Conservation (phyloP, 2,113 vertebrate genomes). For the Clarias magur region DNA sequence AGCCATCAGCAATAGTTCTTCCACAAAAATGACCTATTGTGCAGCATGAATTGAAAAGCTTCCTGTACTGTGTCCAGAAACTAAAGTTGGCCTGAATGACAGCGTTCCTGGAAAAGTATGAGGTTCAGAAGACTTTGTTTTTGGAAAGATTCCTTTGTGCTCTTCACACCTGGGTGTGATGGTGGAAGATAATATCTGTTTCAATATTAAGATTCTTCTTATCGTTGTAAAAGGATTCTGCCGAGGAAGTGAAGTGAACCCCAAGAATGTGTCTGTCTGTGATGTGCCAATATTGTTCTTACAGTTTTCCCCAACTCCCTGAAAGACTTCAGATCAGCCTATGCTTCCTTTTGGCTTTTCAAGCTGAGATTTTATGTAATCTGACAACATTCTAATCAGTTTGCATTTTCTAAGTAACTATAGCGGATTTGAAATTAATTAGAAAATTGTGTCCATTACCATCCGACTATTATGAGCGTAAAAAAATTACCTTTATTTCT, state of each 20-base stretch:
- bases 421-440: neutral
- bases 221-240: neutral
- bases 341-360: conserved; percentile 1
- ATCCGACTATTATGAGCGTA: too few species aligned
- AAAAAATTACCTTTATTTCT: too few species aligned
- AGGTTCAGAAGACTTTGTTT: neutral
- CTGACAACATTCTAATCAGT: neutral
- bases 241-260: neutral
- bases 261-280: neutral
- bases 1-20: neutral
- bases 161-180: neutral
- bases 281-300: neutral
- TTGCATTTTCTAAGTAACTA: neutral
- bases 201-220: neutral
- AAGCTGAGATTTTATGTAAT: neutral
- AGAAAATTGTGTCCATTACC: too few species aligned
- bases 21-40: neutral
- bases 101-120: conserved; percentile 11
- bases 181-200: neutral
- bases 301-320: neutral
- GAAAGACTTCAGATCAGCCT: neutral
- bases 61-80: neutral
- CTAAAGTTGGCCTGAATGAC: neutral
- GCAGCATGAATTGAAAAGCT: neutral
- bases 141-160: neutral